Evolutionary conservation across 1,140 invertebrate species (phyloP).

Genomic region (Nilaparvata lugens): DNA sequence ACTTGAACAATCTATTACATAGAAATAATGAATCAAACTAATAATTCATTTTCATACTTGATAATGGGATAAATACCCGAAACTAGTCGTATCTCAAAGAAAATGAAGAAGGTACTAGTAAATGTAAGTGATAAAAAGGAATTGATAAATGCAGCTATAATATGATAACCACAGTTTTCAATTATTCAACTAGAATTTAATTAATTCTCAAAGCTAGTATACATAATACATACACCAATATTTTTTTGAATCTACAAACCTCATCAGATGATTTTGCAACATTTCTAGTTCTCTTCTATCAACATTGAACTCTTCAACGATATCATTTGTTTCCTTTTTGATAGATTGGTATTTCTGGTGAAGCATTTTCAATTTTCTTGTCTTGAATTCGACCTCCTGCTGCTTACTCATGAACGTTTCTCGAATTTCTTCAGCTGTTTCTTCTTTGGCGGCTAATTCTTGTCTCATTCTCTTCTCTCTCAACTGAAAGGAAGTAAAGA

Average conservation of each 20-base stretch:
- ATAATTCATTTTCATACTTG: neutral
- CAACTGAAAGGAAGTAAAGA: constrained; percentile 29
- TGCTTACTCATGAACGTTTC: constrained; percentile 79
- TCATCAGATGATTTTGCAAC: constrained; percentile 68
- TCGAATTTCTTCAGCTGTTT: constrained; percentile 73
- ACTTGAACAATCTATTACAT: no score
- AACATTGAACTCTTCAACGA: constrained; percentile 70
- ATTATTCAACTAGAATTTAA: constrained; percentile 24
- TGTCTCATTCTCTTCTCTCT: constrained; percentile 77
- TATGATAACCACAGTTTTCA: neutral
- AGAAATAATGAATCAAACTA: no score
- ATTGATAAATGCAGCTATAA: neutral
- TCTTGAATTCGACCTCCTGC: constrained; percentile 87
- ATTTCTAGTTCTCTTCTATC: constrained; percentile 72
- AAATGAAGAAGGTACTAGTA: neutral
- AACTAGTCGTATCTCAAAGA: no score
- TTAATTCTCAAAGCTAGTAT: constrained; percentile 24
- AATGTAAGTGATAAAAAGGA: neutral
- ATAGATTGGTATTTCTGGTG: constrained; percentile 50
- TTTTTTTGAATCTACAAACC: no score
- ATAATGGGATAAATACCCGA: no score
- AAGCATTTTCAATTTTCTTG: constrained; percentile 74
- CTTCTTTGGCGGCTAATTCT: constrained; percentile 77
- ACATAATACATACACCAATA: constrained; percentile 20
- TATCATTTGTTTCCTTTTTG: constrained; percentile 64